Evolutionary conservation across 2,113 vertebrate species (phyloP), one percentile per base, ranked within the genome.

Genomic region (Pelodiscus sinensis): DNA sequence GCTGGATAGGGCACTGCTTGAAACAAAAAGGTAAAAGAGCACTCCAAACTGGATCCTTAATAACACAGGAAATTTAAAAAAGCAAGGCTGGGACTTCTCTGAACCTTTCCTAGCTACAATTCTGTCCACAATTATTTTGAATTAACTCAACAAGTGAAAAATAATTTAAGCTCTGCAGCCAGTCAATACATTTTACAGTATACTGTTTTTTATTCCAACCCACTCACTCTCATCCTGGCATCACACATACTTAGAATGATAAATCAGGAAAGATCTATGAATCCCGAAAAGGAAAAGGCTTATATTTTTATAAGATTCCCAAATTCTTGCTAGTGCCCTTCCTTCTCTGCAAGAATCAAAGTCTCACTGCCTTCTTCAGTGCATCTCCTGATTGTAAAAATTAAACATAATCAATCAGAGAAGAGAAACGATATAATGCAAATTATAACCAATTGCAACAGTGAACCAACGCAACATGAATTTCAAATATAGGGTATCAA

Each of bases 361-460:
- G 71, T 88, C 58, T 62, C 58, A 27, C 25, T 27, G 58, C 11
- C 3, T 90, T 77, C 52, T 93, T 38, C 15, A 65, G 79, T 1
- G 1, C 19, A 3, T 71, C 4, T 1, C 3, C 1, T 24, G 79
- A 88, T 62, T 21, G 73, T n/a, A 50, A 65, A 84, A 96, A 21
- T 55, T 52, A 80, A 0, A 5, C 55, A 86, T 14, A 73, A 80
- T 12, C 82, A 14, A 86, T 86, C 31, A 89, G 35, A 55, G 77
- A 90, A 14, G 8, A 91, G 79, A 80, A 84, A 81, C 89, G 81
- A 6, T 44, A 85, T 55, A 65, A 86, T 15, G 18, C 56, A 78
- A 90, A 19, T 68, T 87, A 27, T 80, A 57, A 94, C 58, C 44
- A 90, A 8, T 65, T 89, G 52, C 31, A 78, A 9, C 16, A 54